Evolutionary conservation across 2,888 invertebrate genomes (phyloP).

Genomic region (Limnephilus auricula): DNA sequence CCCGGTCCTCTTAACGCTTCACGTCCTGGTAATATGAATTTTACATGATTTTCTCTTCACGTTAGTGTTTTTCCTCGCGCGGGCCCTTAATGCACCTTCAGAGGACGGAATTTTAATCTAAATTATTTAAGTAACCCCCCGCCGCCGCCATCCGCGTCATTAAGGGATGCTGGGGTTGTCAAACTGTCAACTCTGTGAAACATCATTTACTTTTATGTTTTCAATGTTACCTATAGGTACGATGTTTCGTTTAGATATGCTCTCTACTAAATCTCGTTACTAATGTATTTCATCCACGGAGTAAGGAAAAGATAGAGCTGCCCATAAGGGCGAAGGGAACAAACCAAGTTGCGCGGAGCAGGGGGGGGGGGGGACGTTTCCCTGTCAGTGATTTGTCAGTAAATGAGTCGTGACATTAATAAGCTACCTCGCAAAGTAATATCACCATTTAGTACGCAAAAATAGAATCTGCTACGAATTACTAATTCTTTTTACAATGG

Average conservation of each 20-base stretch:
- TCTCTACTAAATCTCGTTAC: background rate
- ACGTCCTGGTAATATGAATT: conserved; percentile 55
- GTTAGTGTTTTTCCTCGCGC: conserved; percentile 33
- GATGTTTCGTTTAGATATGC: background rate
- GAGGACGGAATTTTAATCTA: conserved; percentile 55
- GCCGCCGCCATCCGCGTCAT: background rate
- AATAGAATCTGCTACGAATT: too few relatives aligned
- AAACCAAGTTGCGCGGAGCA: too few relatives aligned
- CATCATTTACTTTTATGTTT: background rate
- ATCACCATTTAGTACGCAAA: too few relatives aligned
- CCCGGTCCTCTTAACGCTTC: conserved; percentile 46
- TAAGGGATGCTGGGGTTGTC: background rate
- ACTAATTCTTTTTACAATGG: too few relatives aligned
- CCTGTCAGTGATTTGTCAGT: too few relatives aligned
- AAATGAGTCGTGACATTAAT: too few relatives aligned
- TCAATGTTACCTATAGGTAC: background rate
- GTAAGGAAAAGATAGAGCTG: too few relatives aligned
- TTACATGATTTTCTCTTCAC: conserved; percentile 54
- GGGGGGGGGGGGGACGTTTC: too few relatives aligned
- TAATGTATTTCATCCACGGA: background rate
- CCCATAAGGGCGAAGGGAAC: too few relatives aligned
- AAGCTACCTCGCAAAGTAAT: too few relatives aligned
- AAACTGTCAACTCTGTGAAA: background rate
- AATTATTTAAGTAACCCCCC: conserved; percentile 46
- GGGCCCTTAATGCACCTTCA: conserved; percentile 14